Conservation (phyloP, 2,797 vertebrate genomes). For the Tenualosa ilisha region DNA sequence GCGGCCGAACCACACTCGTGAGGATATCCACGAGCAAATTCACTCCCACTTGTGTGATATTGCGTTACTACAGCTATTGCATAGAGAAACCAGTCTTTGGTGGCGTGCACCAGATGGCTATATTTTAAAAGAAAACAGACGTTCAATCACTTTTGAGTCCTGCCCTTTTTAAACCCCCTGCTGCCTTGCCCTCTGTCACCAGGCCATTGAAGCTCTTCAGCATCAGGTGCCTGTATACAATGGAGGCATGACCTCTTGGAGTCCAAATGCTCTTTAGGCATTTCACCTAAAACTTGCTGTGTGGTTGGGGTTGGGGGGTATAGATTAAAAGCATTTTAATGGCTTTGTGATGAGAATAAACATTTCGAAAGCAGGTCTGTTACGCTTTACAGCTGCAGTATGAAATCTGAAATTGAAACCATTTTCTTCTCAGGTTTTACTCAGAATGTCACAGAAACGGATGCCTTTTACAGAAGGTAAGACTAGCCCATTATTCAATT, state of each 20-base stretch:
- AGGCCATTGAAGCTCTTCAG: conserved; percentile 51
- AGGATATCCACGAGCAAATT: too few relatives aligned
- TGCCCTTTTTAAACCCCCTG: conserved; percentile 27
- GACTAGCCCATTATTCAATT: not conserved
- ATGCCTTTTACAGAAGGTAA: conserved; percentile 77
- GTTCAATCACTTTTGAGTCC: not conserved
- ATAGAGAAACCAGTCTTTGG: not conserved
- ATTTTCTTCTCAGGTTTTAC: conserved; percentile 65
- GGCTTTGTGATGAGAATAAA: conserved; percentile 27
- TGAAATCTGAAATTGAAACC: conserved; percentile 19
- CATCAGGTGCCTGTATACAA: conserved; percentile 56
- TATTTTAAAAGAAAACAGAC: not conserved
- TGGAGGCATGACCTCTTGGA: conserved; percentile 62
- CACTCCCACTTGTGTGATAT: too few relatives aligned
- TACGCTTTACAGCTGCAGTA: not conserved
- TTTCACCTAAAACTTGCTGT: not conserved
- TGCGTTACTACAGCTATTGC: not conserved
- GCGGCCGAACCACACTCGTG: too few relatives aligned
- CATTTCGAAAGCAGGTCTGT: not conserved
- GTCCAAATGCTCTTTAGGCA: not conserved
- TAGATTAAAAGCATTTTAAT: not conserved
- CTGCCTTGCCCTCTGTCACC: conserved; percentile 56
- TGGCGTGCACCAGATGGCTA: not conserved
- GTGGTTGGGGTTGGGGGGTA: not conserved
- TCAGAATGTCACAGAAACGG: conserved; percentile 73